phyloP scores from a whole-genome alignment of 30 jellyfish, hydroid and myxozoan species.

The Pelagia noctiluca region DNA sequence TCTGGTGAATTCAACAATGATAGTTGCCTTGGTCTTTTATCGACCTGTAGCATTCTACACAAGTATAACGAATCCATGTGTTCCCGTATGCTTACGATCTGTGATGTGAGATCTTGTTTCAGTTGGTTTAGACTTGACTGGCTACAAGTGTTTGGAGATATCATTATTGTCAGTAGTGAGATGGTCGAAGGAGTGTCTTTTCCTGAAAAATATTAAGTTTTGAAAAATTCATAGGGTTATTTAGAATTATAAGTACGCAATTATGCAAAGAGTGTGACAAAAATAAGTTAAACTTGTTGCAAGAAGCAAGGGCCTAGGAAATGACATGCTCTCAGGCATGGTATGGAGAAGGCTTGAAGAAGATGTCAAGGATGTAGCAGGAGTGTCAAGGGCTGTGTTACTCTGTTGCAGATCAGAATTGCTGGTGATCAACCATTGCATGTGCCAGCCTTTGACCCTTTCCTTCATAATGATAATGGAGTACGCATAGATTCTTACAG shows the following conservation, averaged over 20 bases:
- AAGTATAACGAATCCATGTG: conserved; percentile 60
- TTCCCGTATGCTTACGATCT: conserved; percentile 39
- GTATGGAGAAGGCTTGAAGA: too few relatives aligned
- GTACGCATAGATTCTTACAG: too few relatives aligned
- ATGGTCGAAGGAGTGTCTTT: conserved; percentile 47
- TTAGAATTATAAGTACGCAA: neutral
- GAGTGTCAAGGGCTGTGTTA: too few relatives aligned
- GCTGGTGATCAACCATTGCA: too few relatives aligned
- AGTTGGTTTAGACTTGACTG: neutral
- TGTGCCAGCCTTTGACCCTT: too few relatives aligned
- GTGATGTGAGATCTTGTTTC: conserved; percentile 30
- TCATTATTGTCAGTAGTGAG: conserved; percentile 21
- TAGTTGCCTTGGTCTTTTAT: neutral
- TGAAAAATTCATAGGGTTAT: too few relatives aligned
- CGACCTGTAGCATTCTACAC: conserved; percentile 23
- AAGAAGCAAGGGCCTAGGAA: too few relatives aligned
- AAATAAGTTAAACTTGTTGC: neutral
- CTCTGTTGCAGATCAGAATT: too few relatives aligned
- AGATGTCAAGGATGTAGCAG: too few relatives aligned
- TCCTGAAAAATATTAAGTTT: conserved; percentile 32
- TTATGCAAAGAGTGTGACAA: neutral
- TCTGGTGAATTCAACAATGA: neutral
- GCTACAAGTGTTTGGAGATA: conserved; percentile 22
- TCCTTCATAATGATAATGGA: too few relatives aligned
- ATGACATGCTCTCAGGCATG: too few relatives aligned